These are phyloP conservation scores for Antrozous pallidus DNA, from an alignment of 2,797 vertebrate species.

Conservation along the genomic window DNA sequence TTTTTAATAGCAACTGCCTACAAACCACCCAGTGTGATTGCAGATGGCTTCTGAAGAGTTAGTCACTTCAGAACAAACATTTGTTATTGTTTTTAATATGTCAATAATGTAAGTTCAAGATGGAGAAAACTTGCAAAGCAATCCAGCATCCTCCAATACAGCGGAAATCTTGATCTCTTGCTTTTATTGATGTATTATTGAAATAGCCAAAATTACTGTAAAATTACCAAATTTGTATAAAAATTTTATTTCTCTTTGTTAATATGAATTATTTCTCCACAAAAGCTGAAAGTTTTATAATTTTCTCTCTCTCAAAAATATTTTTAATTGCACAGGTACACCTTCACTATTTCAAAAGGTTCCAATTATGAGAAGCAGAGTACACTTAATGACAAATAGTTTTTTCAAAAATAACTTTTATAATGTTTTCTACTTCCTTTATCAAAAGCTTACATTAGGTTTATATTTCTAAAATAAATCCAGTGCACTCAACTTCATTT, in stretches of 20 bases:
- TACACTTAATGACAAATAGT: not conserved
- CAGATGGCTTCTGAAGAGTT: conserved; percentile 62
- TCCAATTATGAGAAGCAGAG: not conserved
- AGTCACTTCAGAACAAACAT: conserved; percentile 13
- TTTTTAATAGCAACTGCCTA: conserved; percentile 47
- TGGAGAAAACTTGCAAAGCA: not conserved
- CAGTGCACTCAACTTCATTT: not conserved
- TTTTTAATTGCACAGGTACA: not conserved
- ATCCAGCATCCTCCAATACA: not conserved
- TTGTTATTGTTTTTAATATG: not conserved
- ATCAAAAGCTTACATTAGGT: not conserved
- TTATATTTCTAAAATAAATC: not conserved
- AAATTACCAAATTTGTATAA: not conserved
- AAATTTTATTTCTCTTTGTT: not conserved
- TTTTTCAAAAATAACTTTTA: not conserved
- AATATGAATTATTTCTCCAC: not conserved
- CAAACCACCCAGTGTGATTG: conserved; percentile 32
- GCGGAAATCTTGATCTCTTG: not conserved
- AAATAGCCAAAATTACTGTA: not conserved
- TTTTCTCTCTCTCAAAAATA: not conserved
- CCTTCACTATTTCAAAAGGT: not conserved
- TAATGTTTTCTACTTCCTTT: not conserved
- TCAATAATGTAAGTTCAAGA: not conserved
- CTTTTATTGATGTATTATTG: not conserved
- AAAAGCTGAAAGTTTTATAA: not conserved